phyloP scores from a whole-genome alignment of 2,113 vertebrate species.

The Bubalus kerabau region DNA sequence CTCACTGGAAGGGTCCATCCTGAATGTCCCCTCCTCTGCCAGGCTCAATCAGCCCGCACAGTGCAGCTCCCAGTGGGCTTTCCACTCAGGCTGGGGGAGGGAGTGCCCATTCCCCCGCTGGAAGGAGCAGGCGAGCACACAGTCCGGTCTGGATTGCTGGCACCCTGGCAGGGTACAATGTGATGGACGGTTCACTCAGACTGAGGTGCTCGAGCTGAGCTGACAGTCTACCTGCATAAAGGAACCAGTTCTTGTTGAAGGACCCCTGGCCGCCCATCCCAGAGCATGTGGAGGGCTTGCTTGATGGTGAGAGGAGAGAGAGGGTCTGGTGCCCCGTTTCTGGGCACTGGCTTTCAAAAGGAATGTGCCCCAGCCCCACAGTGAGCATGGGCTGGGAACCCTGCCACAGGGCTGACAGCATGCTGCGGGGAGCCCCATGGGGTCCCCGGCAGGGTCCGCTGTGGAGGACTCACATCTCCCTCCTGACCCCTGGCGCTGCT shows the following conservation, averaged over 20 bases:
- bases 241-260: not conserved
- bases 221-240: not conserved
- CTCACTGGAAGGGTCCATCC: not conserved
- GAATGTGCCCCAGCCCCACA: no score
- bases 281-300: not conserved
- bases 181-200: not conserved
- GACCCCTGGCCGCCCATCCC: not conserved
- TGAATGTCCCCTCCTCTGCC: not conserved
- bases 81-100: not conserved
- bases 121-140: no score
- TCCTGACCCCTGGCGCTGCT: not conserved
- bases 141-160: not conserved
- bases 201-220: not conserved
- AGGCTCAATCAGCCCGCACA: not conserved
- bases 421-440: not conserved
- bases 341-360: not conserved
- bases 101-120: not conserved
- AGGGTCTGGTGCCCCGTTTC: not conserved
- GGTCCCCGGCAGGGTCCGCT: not conserved
- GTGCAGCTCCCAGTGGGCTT: not conserved
- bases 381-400: not conserved
- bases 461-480: not conserved
- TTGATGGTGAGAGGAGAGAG: not conserved
- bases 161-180: rapidly evolving
- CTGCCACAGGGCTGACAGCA: not conserved